These are phyloP conservation scores for Halcyon malimbica DNA, from an alignment of 2,113 vertebrate species.

Conservation along the genomic window DNA sequence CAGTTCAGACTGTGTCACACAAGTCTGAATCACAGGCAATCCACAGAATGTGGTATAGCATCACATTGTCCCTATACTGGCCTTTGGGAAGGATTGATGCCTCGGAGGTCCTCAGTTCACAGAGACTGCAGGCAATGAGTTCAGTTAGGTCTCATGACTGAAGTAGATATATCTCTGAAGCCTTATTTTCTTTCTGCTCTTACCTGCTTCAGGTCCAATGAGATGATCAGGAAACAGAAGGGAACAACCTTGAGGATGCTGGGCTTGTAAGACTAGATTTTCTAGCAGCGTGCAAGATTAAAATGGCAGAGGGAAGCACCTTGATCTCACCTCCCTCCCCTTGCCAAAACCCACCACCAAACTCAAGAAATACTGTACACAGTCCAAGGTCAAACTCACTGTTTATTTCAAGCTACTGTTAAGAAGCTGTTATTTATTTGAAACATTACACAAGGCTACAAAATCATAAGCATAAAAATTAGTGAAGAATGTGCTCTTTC, in stretches of 20 bases:
- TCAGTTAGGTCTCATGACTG: not conserved
- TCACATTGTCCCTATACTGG: not conserved
- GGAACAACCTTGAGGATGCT: not conserved
- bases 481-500: conserved; percentile 7
- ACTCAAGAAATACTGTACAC: not conserved
- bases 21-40: not conserved
- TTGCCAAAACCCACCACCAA: conserved; percentile 6
- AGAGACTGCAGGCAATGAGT: not conserved
- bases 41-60: not conserved
- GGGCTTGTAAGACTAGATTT: not conserved
- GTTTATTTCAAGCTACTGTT: conserved; percentile 53
- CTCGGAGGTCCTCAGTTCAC: not conserved
- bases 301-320: not conserved
- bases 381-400: not conserved
- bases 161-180: not conserved
- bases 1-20: not conserved
- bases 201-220: not conserved
- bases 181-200: not conserved
- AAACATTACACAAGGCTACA: conserved; percentile 26
- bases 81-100: not conserved
- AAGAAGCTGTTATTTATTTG: conserved; percentile 40
- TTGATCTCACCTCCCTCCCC: not conserved
- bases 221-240: not conserved
- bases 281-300: not conserved
- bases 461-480: conserved; percentile 19